Evolutionary conservation across 2,797 vertebrate species (phyloP).

Genomic region (Clarias platycephalus): DNA sequence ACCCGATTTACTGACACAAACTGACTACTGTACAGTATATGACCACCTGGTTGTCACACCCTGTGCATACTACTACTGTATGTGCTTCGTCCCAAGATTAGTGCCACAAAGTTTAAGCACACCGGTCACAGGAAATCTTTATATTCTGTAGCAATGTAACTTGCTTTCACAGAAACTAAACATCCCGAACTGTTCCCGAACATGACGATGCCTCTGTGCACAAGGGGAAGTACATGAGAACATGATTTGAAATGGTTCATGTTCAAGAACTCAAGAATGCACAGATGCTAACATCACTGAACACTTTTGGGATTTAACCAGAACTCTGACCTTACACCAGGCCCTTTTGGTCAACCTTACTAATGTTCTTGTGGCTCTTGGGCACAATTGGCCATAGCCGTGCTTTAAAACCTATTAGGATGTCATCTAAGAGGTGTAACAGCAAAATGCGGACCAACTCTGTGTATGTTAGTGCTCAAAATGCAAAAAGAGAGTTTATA

Average conservation of each 20-base stretch:
- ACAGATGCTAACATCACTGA: background rate
- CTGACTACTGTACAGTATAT: too few species aligned
- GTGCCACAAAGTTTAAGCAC: background rate
- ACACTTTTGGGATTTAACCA: background rate
- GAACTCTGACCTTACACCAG: background rate
- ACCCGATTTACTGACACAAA: background rate
- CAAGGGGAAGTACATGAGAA: background rate
- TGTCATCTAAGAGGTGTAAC: background rate
- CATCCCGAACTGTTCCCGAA: background rate
- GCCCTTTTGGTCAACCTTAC: background rate
- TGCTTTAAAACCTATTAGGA: background rate
- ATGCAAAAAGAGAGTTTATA: background rate
- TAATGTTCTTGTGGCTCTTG: background rate
- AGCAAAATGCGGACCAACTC: background rate
- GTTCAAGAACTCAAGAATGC: background rate
- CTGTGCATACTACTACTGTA: background rate
- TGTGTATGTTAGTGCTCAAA: background rate
- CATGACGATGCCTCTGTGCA: background rate
- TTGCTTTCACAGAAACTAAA: background rate
- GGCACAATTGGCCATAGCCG: background rate
- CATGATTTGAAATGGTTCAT: background rate
- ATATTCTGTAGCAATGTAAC: background rate
- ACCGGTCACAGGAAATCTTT: background rate
- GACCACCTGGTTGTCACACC: background rate
- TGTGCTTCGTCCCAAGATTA: background rate